Base-by-base conservation (phyloP, 1,140 invertebrate genomes). In the Lucilia cuprina region DNA sequence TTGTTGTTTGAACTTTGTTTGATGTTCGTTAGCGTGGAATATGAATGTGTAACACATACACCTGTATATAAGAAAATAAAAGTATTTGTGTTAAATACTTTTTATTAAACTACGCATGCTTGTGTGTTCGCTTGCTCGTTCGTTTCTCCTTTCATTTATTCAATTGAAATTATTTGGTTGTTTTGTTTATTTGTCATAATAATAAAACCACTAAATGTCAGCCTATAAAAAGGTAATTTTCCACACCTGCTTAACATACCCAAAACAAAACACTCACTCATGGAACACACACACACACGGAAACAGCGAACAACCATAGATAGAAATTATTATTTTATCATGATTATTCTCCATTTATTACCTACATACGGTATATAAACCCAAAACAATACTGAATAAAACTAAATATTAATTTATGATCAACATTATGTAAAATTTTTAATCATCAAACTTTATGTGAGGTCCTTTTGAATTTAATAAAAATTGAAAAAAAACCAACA, bases 121-220 rank as follows among this genome's bases (percentile, higher is more conserved):
- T 50, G 41, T 80, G 47, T 49, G 41, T 41, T 4, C 25, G 25
- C 3, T 30, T 3, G 1, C 3, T 30, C 25, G 25, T 30, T 30
- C 3, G 25, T 30, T 30, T 30, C 25, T 30, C 25, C 7, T 49
- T 80, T 49, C 14, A 34, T 77, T 77, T 12, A 49, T 41, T 19
- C 77, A 19, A 41, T 80, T 19, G 17, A 80, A 49, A 49, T 80
- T 49, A 49, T 49, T 70, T n/a, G 19, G 65, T 80, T 19, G 19
- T 80, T 80, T 41, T 21, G 41, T 80, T 80, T 80, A 80, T 80
- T 50, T 80, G 77, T 80, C 77, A 80, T 80, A 49, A 80, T 60
- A 60, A 60, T 80, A 80, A 80, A 80, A 80, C 77, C 77, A 80
- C 77, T 80, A 80, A 80, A 80, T 80, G 77, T 80, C 77, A 80